Conservation (phyloP, 2,113 vertebrate genomes). For the Candoia aspera region DNA sequence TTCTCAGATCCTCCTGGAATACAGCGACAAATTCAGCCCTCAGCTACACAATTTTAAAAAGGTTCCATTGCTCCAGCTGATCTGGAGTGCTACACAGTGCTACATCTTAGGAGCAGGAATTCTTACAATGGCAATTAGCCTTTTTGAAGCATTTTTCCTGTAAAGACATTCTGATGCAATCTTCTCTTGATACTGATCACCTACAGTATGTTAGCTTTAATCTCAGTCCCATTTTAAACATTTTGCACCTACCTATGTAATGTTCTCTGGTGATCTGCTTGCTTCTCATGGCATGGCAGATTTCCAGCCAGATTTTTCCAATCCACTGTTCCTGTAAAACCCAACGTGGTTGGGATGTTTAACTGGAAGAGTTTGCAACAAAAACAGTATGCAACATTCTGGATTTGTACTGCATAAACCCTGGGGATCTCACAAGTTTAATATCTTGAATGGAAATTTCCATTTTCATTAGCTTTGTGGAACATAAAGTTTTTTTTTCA, state of each 20-base stretch:
- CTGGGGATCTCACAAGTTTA: too few relatives aligned
- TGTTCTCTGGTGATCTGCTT: neutral
- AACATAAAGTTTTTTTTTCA: too few relatives aligned
- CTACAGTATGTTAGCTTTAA: neutral
- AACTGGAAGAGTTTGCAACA: too few relatives aligned
- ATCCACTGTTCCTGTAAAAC: neutral
- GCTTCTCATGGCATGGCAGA: neutral
- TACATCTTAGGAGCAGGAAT: neutral
- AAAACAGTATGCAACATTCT: too few relatives aligned
- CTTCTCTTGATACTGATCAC: neutral
- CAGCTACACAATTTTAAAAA: neutral
- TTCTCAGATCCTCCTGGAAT: neutral
- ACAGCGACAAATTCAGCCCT: neutral
- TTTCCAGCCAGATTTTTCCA: neutral
- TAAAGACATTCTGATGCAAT: neutral
- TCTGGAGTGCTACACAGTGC: neutral
- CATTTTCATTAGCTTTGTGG: too few relatives aligned
- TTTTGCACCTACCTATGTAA: neutral
- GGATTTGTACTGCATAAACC: too few relatives aligned
- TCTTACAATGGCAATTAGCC: neutral
- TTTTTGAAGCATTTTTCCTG: neutral
- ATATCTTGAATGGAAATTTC: too few relatives aligned
- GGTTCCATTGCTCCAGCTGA: neutral
- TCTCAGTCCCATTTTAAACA: neutral
- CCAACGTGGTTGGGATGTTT: neutral